A percentile compares a stretch with the other conserved stretches of the same genome.
These are phyloP conservation scores for Siphonodentalium dalli DNA, from an alignment of 2,888 invertebrate species.

Conservation along the genomic window DNA sequence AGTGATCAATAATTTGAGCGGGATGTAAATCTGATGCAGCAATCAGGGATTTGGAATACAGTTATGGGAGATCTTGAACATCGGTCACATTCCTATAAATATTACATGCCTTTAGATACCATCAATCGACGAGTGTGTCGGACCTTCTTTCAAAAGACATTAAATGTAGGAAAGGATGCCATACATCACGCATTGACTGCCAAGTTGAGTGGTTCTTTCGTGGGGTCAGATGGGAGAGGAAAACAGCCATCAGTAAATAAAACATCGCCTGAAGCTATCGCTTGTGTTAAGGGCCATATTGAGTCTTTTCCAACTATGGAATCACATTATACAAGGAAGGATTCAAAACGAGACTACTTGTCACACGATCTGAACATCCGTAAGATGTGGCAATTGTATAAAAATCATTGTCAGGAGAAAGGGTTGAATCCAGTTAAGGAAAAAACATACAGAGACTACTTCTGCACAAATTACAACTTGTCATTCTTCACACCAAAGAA, in stretches of 20 bases:
- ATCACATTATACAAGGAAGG: slow-evolving; percentile 23
- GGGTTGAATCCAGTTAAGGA: slow-evolving; percentile 11
- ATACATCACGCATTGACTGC: slow-evolving; percentile 19
- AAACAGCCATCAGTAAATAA: slow-evolving; percentile 19
- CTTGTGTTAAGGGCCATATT: slow-evolving; percentile 20
- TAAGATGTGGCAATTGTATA: slow-evolving; percentile 14
- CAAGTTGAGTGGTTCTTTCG: slow-evolving; percentile 11
- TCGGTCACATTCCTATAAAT: no score
- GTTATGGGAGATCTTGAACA: no score
- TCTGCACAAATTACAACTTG: slow-evolving; percentile 26
- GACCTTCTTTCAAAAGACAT: slow-evolving; percentile 18
- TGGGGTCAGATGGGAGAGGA: slow-evolving; percentile 10
- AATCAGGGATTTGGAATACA: no score
- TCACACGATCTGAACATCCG: slow-evolving; percentile 14
- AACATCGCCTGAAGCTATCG: background rate
- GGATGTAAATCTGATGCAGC: no score
- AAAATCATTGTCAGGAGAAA: slow-evolving; percentile 14
- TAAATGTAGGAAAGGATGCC: slow-evolving; percentile 17
- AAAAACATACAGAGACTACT: slow-evolving; percentile 23
- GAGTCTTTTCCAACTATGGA: slow-evolving; percentile 26
- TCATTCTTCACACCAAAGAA: slow-evolving; percentile 30
- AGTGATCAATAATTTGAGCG: no score
- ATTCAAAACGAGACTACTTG: slow-evolving; percentile 16
- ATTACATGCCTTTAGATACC: no score
- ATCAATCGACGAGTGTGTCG: slow-evolving; percentile 20